Evolutionary conservation across 2,113 vertebrate genomes (phyloP).

Genomic region (Terrapene triunguis): DNA sequence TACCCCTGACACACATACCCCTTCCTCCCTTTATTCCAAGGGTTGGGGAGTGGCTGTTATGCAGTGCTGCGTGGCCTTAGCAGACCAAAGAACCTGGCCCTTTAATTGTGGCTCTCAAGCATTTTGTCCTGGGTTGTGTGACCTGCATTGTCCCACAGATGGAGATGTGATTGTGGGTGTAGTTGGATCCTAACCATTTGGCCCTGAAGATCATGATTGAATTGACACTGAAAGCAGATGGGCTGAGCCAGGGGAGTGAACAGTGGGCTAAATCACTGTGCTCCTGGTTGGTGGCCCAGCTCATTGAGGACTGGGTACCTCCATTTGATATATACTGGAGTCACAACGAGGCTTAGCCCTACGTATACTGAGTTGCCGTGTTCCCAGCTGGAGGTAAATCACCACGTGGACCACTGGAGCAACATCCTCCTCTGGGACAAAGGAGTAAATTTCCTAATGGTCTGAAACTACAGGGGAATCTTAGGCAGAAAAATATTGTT

Average conservation of each 20-base stretch:
- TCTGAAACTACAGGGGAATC: neutral
- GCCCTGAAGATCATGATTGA: neutral
- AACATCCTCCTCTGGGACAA: neutral
- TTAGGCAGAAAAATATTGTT: neutral
- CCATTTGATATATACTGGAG: neutral
- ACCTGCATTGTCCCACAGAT: neutral
- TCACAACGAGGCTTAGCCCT: too few species aligned
- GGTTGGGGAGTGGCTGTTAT: neutral
- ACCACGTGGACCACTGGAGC: neutral
- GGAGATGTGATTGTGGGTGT: neutral
- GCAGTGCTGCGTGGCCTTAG: neutral
- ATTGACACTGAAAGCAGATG: neutral
- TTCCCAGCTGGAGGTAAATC: neutral
- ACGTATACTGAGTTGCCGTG: neutral
- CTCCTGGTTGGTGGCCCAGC: neutral
- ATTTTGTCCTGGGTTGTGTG: neutral
- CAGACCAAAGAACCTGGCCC: neutral
- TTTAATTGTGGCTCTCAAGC: neutral
- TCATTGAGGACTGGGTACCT: neutral
- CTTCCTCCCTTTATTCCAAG: neutral
- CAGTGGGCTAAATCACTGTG: neutral
- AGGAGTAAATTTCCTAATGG: neutral
- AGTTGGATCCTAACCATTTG: neutral
- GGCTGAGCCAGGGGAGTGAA: neutral
- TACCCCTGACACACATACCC: neutral